These are phyloP conservation scores for Micropoecilia bifurca DNA, from an alignment of 2,797 vertebrate species.

Conservation along the genomic window DNA sequence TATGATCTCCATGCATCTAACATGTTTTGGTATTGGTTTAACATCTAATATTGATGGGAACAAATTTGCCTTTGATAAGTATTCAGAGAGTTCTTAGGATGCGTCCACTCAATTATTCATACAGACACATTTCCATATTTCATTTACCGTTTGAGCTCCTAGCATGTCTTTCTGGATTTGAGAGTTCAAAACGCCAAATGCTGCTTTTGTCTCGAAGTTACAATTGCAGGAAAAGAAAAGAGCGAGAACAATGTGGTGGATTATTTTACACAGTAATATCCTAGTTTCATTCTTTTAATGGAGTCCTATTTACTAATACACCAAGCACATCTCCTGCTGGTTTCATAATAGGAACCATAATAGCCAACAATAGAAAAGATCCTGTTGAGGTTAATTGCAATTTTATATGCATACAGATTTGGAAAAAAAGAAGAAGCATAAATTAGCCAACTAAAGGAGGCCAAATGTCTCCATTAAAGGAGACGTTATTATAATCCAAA, in stretches of 20 bases:
- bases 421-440: background rate
- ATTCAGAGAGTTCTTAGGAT: constrained; percentile 3
- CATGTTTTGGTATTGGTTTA: background rate
- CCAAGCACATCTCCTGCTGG: constrained; percentile 9
- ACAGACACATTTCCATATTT: background rate
- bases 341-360: constrained; percentile 23
- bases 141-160: background rate
- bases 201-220: background rate
- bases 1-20: background rate
- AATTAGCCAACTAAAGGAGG: constrained; percentile 22
- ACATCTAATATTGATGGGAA: constrained; percentile 2
- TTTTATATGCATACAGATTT: constrained; percentile 18
- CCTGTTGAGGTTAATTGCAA: constrained; percentile 22
- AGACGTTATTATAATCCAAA: constrained; percentile 1
- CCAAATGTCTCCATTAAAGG: background rate
- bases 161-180: background rate
- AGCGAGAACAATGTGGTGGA: background rate
- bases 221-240: background rate
- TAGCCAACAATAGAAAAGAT: constrained; percentile 14
- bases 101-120: constrained; percentile 12
- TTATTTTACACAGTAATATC: background rate
- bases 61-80: constrained; percentile 5
- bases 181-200: background rate
- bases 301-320: constrained; percentile 14
- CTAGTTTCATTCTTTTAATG: constrained; percentile 10